Base-by-base conservation (phyloP, 2,113 vertebrate species). In the Picathartes gymnocephalus region DNA sequence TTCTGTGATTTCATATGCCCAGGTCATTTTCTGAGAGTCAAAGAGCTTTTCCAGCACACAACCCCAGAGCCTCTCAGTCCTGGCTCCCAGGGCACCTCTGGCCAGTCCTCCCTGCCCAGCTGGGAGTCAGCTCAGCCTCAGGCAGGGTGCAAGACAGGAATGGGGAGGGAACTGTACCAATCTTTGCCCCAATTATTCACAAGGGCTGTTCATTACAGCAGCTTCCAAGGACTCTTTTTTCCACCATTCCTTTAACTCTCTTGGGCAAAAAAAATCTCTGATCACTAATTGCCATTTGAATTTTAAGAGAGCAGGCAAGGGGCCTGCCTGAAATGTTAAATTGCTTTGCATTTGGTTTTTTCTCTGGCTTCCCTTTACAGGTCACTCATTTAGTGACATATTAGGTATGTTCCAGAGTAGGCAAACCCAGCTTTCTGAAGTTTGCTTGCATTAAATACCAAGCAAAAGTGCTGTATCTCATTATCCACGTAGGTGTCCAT, bases 311-410 rank as follows among this genome's bases (percentile, higher is more conserved):
- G 28, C 21, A 57, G 72, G 65, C 65, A 35, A 88, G 17, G 9
- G 10, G 54, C 69, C 81, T 92, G 51, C 42, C 47, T 70, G 62
- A 92, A 94, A 82, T 68, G 82, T 20, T 69, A 53, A 61, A 96
- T 81, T 69, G 48, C 62, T 96, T 92, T 85, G 28, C 66, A 28
- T 92, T 92, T 78, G 74, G 40, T 37, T 90, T 89, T 56, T 88
- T 58, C 58, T 74, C 81, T 79, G 37, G 40, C 87, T 86, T 84
- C 31, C 62, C 48, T 76, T 88, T 45, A 45, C 42, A 92, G 37
- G 54, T 95, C 70, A 68, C 50, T 24, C 62, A 39, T 83, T 70
- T 77, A 77, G 74, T 83, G 58, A 81, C 35, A n/a, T 7, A 62
- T 18, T 86, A 87, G 81, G 50, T 30, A 5, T 37, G 58, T 54